These are phyloP conservation scores for Schlechtendalia chinensis DNA, from an alignment of 1,140 invertebrate genomes.

Conservation along the genomic window DNA sequence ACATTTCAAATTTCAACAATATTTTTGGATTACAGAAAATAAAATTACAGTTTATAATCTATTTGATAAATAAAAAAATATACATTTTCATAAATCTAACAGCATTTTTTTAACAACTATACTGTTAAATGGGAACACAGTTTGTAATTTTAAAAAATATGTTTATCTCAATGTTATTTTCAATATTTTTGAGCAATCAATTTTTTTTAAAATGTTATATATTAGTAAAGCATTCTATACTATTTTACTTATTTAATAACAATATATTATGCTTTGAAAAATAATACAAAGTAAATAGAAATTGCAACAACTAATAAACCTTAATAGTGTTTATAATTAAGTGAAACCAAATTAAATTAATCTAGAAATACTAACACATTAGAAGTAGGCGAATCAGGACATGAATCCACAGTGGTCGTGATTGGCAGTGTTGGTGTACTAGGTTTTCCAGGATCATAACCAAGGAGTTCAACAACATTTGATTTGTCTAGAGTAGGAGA, in stretches of 20 bases:
- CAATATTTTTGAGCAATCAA: background rate
- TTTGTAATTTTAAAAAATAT: background rate
- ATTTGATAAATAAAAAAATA: background rate
- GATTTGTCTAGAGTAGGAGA: conserved; percentile 44
- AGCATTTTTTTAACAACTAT: background rate
- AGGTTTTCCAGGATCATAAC: conserved; percentile 41
- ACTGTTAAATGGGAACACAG: background rate
- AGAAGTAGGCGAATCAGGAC: conserved; percentile 43
- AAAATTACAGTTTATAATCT: background rate
- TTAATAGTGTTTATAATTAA: background rate
- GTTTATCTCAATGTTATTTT: background rate
- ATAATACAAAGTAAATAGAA: background rate
- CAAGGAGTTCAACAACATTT: conserved; percentile 46
- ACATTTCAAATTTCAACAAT: background rate
- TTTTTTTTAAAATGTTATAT: background rate
- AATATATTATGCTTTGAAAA: background rate
- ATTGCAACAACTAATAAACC: background rate
- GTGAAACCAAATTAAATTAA: background rate
- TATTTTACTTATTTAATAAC: background rate
- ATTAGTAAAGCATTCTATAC: background rate
- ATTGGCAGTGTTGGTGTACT: background rate
- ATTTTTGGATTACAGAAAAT: background rate
- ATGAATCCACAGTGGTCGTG: conserved; percentile 13
- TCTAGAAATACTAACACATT: conserved; percentile 34
- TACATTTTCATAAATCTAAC: background rate